These are phyloP conservation scores for Porites lutea DNA, from an alignment of 64 coral and sea anemone genomes.

Conservation along the genomic window DNA sequence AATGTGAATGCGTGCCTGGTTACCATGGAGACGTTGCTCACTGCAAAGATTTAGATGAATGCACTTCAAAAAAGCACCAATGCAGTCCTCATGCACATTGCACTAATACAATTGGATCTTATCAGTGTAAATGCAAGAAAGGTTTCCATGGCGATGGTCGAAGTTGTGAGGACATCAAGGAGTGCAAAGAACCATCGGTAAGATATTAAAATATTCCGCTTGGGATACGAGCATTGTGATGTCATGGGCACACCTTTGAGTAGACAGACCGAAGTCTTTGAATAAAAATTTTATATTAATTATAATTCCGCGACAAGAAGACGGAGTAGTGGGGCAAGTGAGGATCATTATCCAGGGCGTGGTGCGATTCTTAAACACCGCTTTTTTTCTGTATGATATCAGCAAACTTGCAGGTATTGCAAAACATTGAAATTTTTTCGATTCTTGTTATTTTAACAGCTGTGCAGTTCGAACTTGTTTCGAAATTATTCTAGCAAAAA, in stretches of 20 bases:
- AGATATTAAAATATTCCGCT: background rate
- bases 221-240: background rate
- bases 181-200: conserved; percentile 17
- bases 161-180: background rate
- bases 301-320: too few relatives aligned
- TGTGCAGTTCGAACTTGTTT: too few relatives aligned
- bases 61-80: background rate
- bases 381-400: too few relatives aligned
- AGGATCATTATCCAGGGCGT: too few relatives aligned
- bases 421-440: too few relatives aligned
- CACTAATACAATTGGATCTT: background rate
- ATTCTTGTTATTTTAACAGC: too few relatives aligned
- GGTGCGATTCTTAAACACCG: too few relatives aligned
- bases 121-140: background rate
- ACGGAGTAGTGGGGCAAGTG: too few relatives aligned
- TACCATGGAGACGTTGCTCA: background rate
- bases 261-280: background rate
- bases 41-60: conserved; percentile 12
- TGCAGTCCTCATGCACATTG: conserved; percentile 1
- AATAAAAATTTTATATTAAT: too few relatives aligned
- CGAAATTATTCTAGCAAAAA: too few relatives aligned
- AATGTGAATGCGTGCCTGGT: background rate
- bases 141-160: background rate
- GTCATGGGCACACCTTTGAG: background rate
- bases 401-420: too few relatives aligned